Evolutionary conservation across 23 tunicate genomes (phyloP), one percentile per base, ranked within the genome.

Genomic region (Diplosoma virens): DNA sequence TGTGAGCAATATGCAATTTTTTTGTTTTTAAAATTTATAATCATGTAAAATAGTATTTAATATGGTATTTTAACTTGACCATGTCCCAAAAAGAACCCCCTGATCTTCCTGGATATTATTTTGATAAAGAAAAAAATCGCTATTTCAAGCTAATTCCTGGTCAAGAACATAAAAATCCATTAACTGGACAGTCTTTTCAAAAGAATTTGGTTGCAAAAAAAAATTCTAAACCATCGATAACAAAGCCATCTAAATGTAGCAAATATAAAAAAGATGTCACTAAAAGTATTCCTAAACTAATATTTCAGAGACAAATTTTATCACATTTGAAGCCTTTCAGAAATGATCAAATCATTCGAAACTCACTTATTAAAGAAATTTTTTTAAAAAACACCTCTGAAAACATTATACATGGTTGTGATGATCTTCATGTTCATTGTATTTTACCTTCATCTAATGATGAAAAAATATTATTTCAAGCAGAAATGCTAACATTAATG

Each of bases 131-230:
- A 59, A 41, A 50, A 48, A 82, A 82, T 75, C 80, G 87, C 29
- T 82, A 82, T 63, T 82, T 82, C 47, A 80, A 79, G 36, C 7
- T 82, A 33, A 20, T 82, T 0, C 87, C 87, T 58, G 87, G 81
- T 28, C 73, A 75, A 20, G 61, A 71, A 28, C 63, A 71, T 36
- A 29, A 26, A 16, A 58, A 81, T 46, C 86, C 86, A 2, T 33
- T 70, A 1, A 55, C 86, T 11, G 31, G 79, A 70, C 25, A 35
- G 5, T 1, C 52, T 16, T 45, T 45, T 11, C 16, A 11, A 45
- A 45, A 45, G 16, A 11, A 45, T 9, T 9, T 9, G 52, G 52
- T 45, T 9, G 14, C 11, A 16, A 11, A 45, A 45, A 11, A 16
- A 45, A 45, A 45, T 9, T 11, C 11, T 9, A 45, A 45, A 11